Conservation (phyloP, 2,797 vertebrate species). For the Rhinophrynus dorsalis region DNA sequence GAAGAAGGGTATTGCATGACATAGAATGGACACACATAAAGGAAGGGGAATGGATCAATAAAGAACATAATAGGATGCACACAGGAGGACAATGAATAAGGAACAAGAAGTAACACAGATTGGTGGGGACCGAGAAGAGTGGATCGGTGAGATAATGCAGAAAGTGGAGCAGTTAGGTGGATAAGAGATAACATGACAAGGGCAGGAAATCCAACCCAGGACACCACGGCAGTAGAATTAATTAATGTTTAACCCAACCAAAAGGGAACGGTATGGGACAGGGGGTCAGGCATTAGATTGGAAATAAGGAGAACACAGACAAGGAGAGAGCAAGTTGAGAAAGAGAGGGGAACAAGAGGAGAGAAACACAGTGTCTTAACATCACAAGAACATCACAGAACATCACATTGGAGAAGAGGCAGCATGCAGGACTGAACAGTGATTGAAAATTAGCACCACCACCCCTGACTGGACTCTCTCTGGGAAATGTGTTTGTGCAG, state of each 20-base stretch:
- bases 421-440: conserved; percentile 43
- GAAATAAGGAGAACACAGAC: conserved; percentile 22
- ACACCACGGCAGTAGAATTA: neutral
- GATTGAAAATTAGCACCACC: conserved; percentile 4
- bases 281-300: conserved; percentile 2
- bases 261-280: neutral
- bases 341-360: conserved; percentile 40
- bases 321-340: conserved; percentile 36
- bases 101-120: neutral
- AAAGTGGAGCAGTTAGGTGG: neutral
- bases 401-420: conserved; percentile 42
- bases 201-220: neutral
- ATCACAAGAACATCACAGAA: conserved; percentile 49
- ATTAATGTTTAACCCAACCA: neutral
- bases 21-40: too few species aligned
- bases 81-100: neutral
- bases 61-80: neutral
- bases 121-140: neutral
- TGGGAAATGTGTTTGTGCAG: neutral
- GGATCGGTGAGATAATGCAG: neutral
- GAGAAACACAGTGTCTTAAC: conserved; percentile 50
- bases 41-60: neutral
- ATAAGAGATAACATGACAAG: neutral
- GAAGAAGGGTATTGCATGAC: too few species aligned
- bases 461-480: neutral